phyloP scores from a whole-genome alignment of 2,888 invertebrate genomes.

The Habrosyne pyritoides region DNA sequence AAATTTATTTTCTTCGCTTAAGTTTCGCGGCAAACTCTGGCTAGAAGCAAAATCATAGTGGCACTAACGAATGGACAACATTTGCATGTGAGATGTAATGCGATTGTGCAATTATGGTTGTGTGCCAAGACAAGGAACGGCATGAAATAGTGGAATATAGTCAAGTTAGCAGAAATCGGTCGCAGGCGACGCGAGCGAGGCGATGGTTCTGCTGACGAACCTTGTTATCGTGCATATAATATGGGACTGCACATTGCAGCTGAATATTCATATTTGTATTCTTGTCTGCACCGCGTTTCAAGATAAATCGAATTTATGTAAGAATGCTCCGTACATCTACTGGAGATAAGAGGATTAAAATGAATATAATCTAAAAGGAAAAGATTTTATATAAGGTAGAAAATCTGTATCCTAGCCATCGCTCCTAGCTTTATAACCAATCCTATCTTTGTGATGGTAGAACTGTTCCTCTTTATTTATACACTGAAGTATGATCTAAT shows the following conservation, averaged over 20 bases:
- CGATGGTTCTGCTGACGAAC: constrained; percentile 75
- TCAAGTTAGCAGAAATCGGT: constrained; percentile 61
- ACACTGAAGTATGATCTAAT: neutral
- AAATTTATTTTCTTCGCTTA: neutral
- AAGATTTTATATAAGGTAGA: neutral
- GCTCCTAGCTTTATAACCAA: too few species aligned
- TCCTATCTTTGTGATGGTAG: too few species aligned
- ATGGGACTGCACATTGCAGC: constrained; percentile 60
- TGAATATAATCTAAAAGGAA: neutral
- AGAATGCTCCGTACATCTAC: constrained; percentile 21
- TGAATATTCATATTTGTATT: constrained; percentile 77
- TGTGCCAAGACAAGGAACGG: constrained; percentile 54
- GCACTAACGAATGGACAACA: constrained; percentile 22
- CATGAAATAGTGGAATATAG: constrained; percentile 40
- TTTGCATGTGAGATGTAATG: constrained; percentile 29
- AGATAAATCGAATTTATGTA: constrained; percentile 36
- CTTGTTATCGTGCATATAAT: constrained; percentile 76
- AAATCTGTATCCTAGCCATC: neutral
- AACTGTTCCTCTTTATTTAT: neutral
- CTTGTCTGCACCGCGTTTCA: constrained; percentile 41
- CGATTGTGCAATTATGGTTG: constrained; percentile 38
- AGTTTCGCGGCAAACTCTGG: neutral
- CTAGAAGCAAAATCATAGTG: constrained; percentile 7
- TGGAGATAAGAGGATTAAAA: neutral
- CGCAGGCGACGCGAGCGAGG: constrained; percentile 37